phyloP scores from a whole-genome alignment of 2,888 invertebrate genomes.

The Trachelus troglodyta region DNA sequence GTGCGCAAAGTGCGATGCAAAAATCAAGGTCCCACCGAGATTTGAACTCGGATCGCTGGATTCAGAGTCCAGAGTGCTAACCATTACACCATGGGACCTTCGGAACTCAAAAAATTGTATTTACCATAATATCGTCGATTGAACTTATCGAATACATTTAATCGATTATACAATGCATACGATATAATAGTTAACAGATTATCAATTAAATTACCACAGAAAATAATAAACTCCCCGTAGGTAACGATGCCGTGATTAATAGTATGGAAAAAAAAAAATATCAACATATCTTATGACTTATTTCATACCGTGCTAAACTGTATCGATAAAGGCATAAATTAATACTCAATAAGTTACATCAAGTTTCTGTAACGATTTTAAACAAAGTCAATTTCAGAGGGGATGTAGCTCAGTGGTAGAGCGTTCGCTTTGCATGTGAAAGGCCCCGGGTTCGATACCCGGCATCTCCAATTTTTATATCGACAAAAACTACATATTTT shows the following conservation, averaged over 20 bases:
- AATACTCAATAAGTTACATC: not conserved
- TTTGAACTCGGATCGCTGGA: conserved; percentile 28
- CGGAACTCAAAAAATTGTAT: not conserved
- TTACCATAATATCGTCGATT: not conserved
- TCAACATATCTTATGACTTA: not conserved
- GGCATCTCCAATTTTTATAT: conserved; percentile 80
- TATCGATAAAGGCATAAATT: not conserved
- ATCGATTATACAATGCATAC: not conserved
- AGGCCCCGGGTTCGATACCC: conserved; percentile 99
- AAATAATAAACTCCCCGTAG: not conserved
- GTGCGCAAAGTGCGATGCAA: not conserved
- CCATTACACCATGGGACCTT: conserved; percentile 26
- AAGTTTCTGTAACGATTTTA: not conserved
- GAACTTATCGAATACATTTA: not conserved
- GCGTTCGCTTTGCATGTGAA: conserved; percentile 99
- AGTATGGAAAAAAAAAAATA: not conserved
- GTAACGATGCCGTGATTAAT: not conserved
- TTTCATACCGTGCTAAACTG: not conserved
- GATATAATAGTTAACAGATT: not conserved
- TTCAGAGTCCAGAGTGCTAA: conserved; percentile 28
- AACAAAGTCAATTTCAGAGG: conserved; percentile 48
- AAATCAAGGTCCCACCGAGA: conserved; percentile 23
- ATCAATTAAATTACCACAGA: not conserved
- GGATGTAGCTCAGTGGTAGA: conserved; percentile 99
- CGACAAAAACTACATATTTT: not conserved